Base-by-base conservation (phyloP, 2,797 vertebrate genomes). In the Coccyzus lansbergi region DNA sequence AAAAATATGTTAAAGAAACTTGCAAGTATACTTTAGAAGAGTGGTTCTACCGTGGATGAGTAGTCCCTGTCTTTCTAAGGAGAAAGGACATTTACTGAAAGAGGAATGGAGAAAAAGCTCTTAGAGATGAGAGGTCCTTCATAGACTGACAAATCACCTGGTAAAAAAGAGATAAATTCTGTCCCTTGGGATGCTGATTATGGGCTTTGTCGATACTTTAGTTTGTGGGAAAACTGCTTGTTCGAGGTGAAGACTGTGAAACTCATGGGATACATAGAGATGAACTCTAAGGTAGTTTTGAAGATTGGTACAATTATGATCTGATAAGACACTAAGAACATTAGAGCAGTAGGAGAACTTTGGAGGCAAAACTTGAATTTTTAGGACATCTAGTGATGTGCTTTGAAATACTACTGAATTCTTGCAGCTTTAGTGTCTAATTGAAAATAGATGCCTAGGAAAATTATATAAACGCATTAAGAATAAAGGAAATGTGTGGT, bases 401-500 rank as follows among this genome's bases (percentile, higher is more conserved):
- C 16, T 83, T 24, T 76, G 63, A 84, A 58, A 72, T 63, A 90
- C 58, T 58, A 24, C 28, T 49, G 8, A 10, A 38, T 82, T 65
- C 22, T 63, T 79, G 40, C 13, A 62, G 42, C 44, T 67, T 68
- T 17, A 51, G 16, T 44, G 12, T 62, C 34, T 36, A 68, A 76
- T 42, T 84, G 51, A 79, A 25, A 72, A 72, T 8, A 48, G 31
- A 18, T 48, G 2, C 28, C 21, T 29, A n/a, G 33, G 52, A 67
- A 84, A 86, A 55, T 42, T 0, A 19, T 75, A 31, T 6, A 71
- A 74, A 62, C 31, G 18, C 22, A 21, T 12, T 51, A 65, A 76
- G 33, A 92, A 65, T 51, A 68, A 94, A 77, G 12, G 15, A 83
- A 71, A 69, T 17, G 5, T 88, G 83, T 94, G 20, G 5, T 55